Evolutionary conservation across 1,140 invertebrate genomes (phyloP).

Genomic region (Trachelipus rathkii): DNA sequence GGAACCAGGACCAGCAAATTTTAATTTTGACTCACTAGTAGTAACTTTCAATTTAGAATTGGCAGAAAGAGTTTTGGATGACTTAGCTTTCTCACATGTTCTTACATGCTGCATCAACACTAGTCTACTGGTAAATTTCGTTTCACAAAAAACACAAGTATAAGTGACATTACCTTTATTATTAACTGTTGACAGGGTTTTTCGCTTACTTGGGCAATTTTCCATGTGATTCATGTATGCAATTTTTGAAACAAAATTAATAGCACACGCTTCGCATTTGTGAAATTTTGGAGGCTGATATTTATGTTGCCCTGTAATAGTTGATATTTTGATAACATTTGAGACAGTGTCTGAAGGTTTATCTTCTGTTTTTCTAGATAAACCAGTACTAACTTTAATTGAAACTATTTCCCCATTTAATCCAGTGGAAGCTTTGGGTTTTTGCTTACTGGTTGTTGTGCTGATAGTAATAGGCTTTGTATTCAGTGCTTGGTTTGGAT

Average conservation of each 20-base stretch:
- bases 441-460: not conserved
- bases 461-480: not conserved
- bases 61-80: constrained; percentile 1
- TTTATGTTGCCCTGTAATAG: constrained; percentile 17
- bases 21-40: not conserved
- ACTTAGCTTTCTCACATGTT: not conserved
- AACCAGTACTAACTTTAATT: not conserved
- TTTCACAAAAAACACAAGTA: constrained; percentile 25
- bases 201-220: constrained; percentile 18
- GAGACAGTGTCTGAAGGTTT: constrained; percentile 8
- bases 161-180: constrained; percentile 24
- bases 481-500: not conserved
- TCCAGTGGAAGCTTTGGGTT: not conserved
- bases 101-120: not conserved
- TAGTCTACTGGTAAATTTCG: constrained; percentile 2
- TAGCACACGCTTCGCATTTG: constrained; percentile 22
- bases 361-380: not conserved
- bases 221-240: constrained; percentile 24
- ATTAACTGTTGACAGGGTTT: constrained; percentile 16
- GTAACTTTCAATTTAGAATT: constrained; percentile 6
- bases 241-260: constrained; percentile 22
- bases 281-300: constrained; percentile 21
- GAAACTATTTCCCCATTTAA: not conserved
- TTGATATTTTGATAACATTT: constrained; percentile 25
- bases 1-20: not conserved